Base-by-base conservation (phyloP, 2,113 vertebrate species). In the Hyperopisus bebe region DNA sequence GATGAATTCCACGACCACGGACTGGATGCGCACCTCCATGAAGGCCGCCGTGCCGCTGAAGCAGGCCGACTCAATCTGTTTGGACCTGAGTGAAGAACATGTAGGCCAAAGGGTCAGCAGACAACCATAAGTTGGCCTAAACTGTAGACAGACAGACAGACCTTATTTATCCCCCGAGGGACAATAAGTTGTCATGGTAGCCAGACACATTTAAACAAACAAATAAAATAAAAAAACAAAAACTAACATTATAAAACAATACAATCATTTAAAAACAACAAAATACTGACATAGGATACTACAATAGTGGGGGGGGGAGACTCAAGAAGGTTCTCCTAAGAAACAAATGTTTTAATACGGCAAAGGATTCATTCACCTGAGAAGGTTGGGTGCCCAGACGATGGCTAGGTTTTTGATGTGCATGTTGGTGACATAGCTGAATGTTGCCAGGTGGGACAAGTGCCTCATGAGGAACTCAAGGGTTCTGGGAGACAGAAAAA, bases 21-120 rank as follows among this genome's bases (percentile, higher is more conserved):
- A 99, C 95, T 99, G 98, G 93, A 99, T 99, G 2, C 98, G 94
- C 89, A 99, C 98, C 93, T 99, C 98, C 98, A 99, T 99, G 95
- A 99, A 99, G 70, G 98, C 98, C 0, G 98, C 98, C 0, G 98
- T 99, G n/a, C 98, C 98, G 0, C 98, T 98, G 95, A 99, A 99
- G 93, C 98, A 99, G 3, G 98, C 98, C 0, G 98, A 99, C 92
- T 99, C 98, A 1, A 99, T 99, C 95, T 99, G 98, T 92, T 98
- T 98, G 0, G 98, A 99, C 92, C 98, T 99, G 92, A 39, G 88
- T 15, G 89, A 17, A 24, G 47, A 80, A 86, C 46, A 47, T 13
- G 55, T 31, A 46, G n/a, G 9, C 15, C n/a, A 89, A 8, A 42
- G 48, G 17, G 31, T 27, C 31, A 47, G 5, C 3, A 31, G 27